Conservation (phyloP, 2,888 invertebrate genomes). For the Leucoma salicis region DNA sequence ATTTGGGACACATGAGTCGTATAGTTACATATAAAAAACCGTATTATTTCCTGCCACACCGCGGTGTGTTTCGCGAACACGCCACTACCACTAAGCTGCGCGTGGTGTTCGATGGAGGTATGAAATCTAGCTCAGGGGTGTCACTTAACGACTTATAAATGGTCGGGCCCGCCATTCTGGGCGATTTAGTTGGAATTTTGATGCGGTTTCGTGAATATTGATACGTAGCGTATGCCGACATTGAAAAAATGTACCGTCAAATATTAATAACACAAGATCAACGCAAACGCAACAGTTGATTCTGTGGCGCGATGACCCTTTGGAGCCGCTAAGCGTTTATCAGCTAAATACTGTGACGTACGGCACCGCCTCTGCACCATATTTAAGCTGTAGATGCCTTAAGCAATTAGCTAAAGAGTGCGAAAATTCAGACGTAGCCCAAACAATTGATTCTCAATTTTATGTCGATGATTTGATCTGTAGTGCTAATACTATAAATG, state of each 20-base stretch:
- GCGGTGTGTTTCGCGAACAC: too few species aligned
- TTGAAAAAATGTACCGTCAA: neutral
- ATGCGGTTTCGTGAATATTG: slow-evolving; percentile 8
- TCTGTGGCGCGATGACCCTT: too few species aligned
- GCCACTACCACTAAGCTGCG: too few species aligned
- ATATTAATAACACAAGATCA: neutral
- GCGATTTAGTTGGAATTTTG: slow-evolving; percentile 4
- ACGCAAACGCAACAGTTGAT: slow-evolving; percentile 1
- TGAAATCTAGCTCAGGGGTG: too few species aligned
- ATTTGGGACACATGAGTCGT: neutral
- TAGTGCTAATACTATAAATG: neutral
- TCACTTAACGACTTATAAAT: too few species aligned
- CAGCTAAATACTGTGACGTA: too few species aligned
- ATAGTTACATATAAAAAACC: neutral
- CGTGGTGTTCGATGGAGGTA: too few species aligned
- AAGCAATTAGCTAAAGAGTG: neutral
- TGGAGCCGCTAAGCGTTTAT: neutral
- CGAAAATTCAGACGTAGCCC: neutral
- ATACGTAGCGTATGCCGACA: too few species aligned
- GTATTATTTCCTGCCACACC: too few species aligned
- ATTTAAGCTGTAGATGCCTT: slow-evolving; percentile 1
- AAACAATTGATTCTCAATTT: neutral
- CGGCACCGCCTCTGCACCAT: slow-evolving; percentile 6
- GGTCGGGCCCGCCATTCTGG: neutral
- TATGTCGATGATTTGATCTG: neutral